phyloP scores from a whole-genome alignment of 2,888 invertebrate genomes.

The Piscicola geometra region DNA sequence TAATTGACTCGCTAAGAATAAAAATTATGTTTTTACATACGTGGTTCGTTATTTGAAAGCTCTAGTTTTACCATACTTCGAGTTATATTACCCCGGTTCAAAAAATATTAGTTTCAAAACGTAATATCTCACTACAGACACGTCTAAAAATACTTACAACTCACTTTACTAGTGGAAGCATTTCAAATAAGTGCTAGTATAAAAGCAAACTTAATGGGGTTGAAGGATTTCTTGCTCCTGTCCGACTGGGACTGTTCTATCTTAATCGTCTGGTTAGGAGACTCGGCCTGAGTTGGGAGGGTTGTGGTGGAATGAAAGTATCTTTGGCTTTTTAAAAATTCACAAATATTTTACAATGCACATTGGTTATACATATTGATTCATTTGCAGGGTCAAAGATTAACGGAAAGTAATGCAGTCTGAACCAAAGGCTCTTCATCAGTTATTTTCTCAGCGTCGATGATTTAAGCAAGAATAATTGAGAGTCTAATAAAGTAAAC shows the following conservation, averaged over 20 bases:
- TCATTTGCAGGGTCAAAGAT: not conserved
- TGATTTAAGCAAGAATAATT: not conserved
- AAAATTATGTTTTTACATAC: too few relatives aligned
- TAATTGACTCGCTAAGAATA: too few relatives aligned
- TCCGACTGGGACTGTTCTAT: conserved; percentile 98
- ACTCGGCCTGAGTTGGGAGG: conserved; percentile 65
- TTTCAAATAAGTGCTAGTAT: not conserved
- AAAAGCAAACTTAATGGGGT: conserved; percentile 77
- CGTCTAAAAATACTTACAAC: not conserved
- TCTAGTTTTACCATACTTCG: too few relatives aligned
- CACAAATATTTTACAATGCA: not conserved
- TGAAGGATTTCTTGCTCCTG: conserved; percentile 90
- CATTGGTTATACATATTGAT: not conserved
- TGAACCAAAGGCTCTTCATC: too few relatives aligned
- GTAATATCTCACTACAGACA: too few relatives aligned
- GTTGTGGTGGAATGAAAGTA: not conserved
- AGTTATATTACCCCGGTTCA: too few relatives aligned
- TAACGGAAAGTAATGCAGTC: too few relatives aligned
- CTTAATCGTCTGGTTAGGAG: conserved; percentile 85
- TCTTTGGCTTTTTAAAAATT: not conserved
- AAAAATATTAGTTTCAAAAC: too few relatives aligned
- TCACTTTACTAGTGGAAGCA: not conserved
- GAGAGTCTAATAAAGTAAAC: not conserved
- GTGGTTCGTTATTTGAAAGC: too few relatives aligned
- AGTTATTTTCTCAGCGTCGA: not conserved